Base-by-base conservation (phyloP, 2,888 invertebrate species). In the Phyllotreta cruciferae region DNA sequence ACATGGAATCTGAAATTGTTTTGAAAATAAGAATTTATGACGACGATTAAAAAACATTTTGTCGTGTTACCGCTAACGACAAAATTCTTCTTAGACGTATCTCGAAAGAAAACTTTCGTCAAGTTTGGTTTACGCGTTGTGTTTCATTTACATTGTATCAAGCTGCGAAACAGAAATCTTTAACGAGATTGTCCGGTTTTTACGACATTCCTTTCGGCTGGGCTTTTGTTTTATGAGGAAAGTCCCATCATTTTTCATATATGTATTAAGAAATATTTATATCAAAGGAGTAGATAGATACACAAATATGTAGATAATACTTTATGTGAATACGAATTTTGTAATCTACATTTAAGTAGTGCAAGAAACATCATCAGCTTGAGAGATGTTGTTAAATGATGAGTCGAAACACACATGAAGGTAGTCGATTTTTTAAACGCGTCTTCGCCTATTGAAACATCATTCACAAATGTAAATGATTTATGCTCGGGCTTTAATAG, bases 401-500 rank as follows among this genome's bases (percentile, higher is more conserved):
- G 34, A 57, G 49, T 57, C 34, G 57, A 39, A 6, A 13, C 49
- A 14, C 57, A 49, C 49, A 10, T 11, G 39, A 38, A 11, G n/a
- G 14, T 24, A 2, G 24, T 9, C 41, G 36, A 49, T 57, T 57
- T 60, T 60, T 54, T 44, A 60, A 53, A 11, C 11, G n/a, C 9
- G 13, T 60, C 34, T 38, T 36, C n/a, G 24, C 45, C 49, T 36
- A 61, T 50, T 56, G 39, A 49, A 55, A 56, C 49, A 10, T 34
- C 44, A 56, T n/a, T 56, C 42, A 56, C 55, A 62, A 62, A 56
- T 50, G 41, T 62, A 45, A 62, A 71, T 73, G 73, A 73, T 73
- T 73, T 70, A 73, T 73, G 71, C 66, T 60, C 55, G 42, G 56
- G 57, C 62, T 65, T 71, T 73, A 71, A 73, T 73, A 67, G 70